Percentiles rank a stretch among this genome's conserved stretches.
Evolutionary conservation across 37 sponge, comb jelly and placozoan genomes (phyloP).

Genomic region (Tethya wilhelma): DNA sequence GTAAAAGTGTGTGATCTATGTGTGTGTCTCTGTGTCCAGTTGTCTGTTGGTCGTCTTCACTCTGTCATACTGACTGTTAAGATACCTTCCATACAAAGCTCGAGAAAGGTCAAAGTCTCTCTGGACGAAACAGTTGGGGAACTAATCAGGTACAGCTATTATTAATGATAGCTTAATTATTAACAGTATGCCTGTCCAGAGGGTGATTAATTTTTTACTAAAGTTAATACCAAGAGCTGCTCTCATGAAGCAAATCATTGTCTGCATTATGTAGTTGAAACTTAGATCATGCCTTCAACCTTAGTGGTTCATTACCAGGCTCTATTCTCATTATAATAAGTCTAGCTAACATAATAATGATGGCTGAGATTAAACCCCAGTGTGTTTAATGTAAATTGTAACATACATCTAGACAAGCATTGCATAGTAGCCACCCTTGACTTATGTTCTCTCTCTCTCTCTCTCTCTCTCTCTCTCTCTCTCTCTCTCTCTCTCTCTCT

Average conservation of each 20-base stretch:
- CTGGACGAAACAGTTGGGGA: constrained; percentile 94
- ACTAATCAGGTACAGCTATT: constrained; percentile 87
- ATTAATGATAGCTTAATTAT: no score
- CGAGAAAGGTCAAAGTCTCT: constrained; percentile 74
- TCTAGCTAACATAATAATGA: no score
- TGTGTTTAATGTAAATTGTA: not conserved
- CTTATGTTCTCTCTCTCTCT: not conserved
- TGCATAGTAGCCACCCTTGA: not conserved
- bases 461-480: not conserved
- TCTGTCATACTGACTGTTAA: constrained; percentile 69
- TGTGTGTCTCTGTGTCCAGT: constrained; percentile 33
- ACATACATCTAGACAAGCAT: not conserved
- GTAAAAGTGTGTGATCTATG: no score
- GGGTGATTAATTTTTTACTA: no score
- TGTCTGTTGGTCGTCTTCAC: constrained; percentile 66
- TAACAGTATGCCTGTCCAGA: no score
- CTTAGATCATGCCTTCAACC: not conserved
- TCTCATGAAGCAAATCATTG: no score
- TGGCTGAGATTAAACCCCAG: no score
- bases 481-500: not conserved
- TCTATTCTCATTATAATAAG: no score
- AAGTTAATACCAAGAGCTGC: no score
- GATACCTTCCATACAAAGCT: constrained; percentile 82
- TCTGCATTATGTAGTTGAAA: no score
- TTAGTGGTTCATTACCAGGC: not conserved